Base-by-base conservation (phyloP, 1,140 invertebrate species). In the Pseudomyrmex cubaensis region DNA sequence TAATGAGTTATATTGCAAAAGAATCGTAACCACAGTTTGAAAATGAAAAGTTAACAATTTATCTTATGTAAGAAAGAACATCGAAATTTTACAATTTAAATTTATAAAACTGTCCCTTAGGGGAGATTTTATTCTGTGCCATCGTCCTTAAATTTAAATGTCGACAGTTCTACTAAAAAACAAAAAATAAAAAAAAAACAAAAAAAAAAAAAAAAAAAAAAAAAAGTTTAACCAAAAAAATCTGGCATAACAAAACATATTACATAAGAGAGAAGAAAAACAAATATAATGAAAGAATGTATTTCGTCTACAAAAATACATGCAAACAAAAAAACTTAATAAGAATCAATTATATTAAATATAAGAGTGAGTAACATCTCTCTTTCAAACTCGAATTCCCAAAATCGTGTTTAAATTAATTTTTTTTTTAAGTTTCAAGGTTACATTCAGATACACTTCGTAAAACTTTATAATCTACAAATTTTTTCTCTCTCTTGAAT, bases 61-160 rank as follows among this genome's bases (percentile, higher is more conserved):
- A 61, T 56, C 17, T 76, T n/a, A 44, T 54, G 35, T 85, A 73
- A 35, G 67, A 22, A 35, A 84, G n/a, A 82, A 70, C 50, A n/a
- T 59, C 74, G 67, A 85, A 78, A 52, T 73, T 74, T 62, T 50
- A 22, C 48, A 25, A 52, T 83, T 59, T 67, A 66, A 64, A 91
- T 93, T 93, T 90, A 93, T 93, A 93, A 93, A 93, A 93, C 92
- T 93, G 92, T 93, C 92, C 91, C 92, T 93, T 93, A 91, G 91
- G 91, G 91, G 92, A 92, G 91, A 91, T 92, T 77, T 92, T 75
- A 90, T 92, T 92, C 88, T 89, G 82, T 90, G 88, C 69, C 88
- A 89, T 90, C 85, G 82, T 91, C 88, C 91, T 93, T 92, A 93
- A 90, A 91, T 92, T 90, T 93, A 92, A 90, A 92, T 93, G 90